Evolutionary conservation across 2,113 vertebrate genomes (phyloP), one percentile per base, ranked within the genome.

Genomic region (Ptychochromis oligacanthus): DNA sequence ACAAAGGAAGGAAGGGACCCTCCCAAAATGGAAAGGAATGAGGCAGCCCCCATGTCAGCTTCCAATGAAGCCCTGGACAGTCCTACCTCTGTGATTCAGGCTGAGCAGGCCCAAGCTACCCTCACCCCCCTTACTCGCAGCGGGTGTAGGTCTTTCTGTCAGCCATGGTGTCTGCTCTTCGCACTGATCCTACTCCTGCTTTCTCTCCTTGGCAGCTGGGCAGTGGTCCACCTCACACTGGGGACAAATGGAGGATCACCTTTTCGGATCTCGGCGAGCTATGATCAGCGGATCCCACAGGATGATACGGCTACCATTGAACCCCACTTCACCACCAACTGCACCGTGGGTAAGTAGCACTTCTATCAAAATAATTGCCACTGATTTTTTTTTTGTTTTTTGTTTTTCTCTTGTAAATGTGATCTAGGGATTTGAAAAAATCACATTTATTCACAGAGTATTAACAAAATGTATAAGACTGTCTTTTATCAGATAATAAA

Each of bases 151-250:
- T 61, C 58, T 52, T 52, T 92, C 36, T 93, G 88, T 82, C 91
- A 85, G 59, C 94, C 91, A 1, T 91, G 93, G 80, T 92, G 91
- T 85, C 89, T 94, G 81, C 52, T 95, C 59, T 74, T 95, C 31
- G 9, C 93, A 74, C 85, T 96, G 56, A 95, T 93, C 81, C 84
- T 96, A 38, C 93, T 96, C 91, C 90, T 95, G 89, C 91, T 96
- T 75, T 96, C 88, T 96, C 94, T 96, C 77, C 94, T 96, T 79
- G 95, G 94, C 95, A 96, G 96, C 94, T 96, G 96, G 96, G 95
- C 95, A 0, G 92, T 96, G 80, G 93, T 96, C 52, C 95, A 95
- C 75, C 95, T 96, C 84, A 95, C 90, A 28, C 80, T 96, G 84
- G 94, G 91, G 15, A 79, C 92, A 6, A 90, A 87, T 4, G 76